Evolutionary conservation across 1,140 invertebrate species (phyloP).

Genomic region (Drosophila miranda): DNA sequence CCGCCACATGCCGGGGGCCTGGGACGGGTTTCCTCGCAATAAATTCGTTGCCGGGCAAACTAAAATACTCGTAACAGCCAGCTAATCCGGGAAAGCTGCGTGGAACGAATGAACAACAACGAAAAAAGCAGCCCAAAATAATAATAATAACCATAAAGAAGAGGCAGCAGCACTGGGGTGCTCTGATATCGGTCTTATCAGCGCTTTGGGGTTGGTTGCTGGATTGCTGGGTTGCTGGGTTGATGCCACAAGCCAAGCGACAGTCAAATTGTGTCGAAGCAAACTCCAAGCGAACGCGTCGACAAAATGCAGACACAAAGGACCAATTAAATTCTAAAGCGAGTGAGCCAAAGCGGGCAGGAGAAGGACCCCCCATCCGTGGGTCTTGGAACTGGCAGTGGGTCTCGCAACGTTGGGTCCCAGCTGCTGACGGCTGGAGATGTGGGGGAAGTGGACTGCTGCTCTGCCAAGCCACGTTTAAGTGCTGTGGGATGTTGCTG

Average conservation of each 20-base stretch:
- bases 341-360: conserved; percentile 19
- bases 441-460: conserved; percentile 6
- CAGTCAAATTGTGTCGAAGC: conserved; percentile 46
- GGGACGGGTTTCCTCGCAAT: conserved; percentile 22
- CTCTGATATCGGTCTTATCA: conserved; percentile 52
- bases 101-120: conserved; percentile 73
- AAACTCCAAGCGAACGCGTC: conserved; percentile 40
- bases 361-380: not conserved
- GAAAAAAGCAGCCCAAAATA: conserved; percentile 59
- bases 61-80: conserved; percentile 43
- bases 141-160: conserved; percentile 78
- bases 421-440: conserved; percentile 18
- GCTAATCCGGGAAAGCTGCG: conserved; percentile 79
- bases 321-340: conserved; percentile 79
- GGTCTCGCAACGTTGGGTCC: conserved; percentile 29
- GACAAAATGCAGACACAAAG: conserved; percentile 70
- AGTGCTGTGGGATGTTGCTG: conserved; percentile 35
- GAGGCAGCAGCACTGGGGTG: conserved; percentile 18
- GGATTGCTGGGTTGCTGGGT: not conserved
- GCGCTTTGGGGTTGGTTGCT: conserved; percentile 18
- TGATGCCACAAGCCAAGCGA: conserved; percentile 18
- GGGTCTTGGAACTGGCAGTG: conserved; percentile 2
- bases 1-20: not conserved
- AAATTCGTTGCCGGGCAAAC: conserved; percentile 43
- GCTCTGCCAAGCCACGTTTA: conserved; percentile 40